phyloP scores from a whole-genome alignment of 1,140 invertebrate genomes.

The Dreissena polymorpha region DNA sequence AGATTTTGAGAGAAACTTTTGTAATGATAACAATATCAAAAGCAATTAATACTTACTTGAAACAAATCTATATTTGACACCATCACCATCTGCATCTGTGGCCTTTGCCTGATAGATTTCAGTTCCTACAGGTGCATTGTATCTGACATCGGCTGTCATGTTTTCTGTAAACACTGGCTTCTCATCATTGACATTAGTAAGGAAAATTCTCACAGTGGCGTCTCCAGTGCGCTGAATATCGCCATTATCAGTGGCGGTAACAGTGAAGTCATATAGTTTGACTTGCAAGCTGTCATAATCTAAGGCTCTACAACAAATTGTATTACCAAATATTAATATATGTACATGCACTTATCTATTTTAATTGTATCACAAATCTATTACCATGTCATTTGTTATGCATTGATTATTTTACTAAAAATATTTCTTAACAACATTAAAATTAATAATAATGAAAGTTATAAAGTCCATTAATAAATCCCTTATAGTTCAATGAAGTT shows the following conservation, averaged over 20 bases:
- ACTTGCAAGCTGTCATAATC: slow-evolving; percentile 64
- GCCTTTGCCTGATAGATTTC: slow-evolving; percentile 96
- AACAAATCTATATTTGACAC: slow-evolving; percentile 48
- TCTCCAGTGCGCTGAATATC: slow-evolving; percentile 82
- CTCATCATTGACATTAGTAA: slow-evolving; percentile 74
- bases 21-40: not conserved
- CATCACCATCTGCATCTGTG: slow-evolving; percentile 90
- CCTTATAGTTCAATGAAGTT: not conserved
- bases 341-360: not conserved
- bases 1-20: not conserved
- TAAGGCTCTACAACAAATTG: slow-evolving; percentile 46
- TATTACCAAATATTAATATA: not conserved
- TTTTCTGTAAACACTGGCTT: slow-evolving; percentile 82
- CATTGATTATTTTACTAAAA: not conserved
- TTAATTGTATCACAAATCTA: not conserved
- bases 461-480: not conserved
- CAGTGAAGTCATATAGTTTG: slow-evolving; percentile 66
- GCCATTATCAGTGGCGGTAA: slow-evolving; percentile 71
- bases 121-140: slow-evolving; percentile 93
- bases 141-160: slow-evolving; percentile 88
- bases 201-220: slow-evolving; percentile 85
- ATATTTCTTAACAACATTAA: not conserved
- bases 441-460: not conserved
- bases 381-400: not conserved
- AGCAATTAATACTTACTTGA: slow-evolving; percentile 15